Conservation (phyloP, 2,113 vertebrate species). For the Pseudonaja textilis region DNA sequence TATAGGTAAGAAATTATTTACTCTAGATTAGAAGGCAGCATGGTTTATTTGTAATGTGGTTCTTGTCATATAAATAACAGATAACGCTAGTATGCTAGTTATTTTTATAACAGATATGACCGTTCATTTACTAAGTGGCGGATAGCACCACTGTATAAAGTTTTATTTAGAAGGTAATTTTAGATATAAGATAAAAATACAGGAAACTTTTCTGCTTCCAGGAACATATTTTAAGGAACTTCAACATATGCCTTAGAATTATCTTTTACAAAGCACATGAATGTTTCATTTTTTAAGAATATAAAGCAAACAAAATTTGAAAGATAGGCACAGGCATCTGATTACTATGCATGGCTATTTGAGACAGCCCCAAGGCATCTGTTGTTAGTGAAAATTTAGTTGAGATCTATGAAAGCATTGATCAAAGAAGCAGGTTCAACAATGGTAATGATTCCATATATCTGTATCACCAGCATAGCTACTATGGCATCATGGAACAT, state of each 20-base stretch:
- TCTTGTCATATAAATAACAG: slow-evolving; percentile 20
- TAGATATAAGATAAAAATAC: background rate
- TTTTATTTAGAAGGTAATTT: background rate
- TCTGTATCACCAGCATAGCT: background rate
- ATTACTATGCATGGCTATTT: background rate
- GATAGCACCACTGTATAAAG: background rate
- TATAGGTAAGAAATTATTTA: slow-evolving; percentile 52
- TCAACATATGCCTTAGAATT: background rate
- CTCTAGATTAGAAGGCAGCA: slow-evolving; percentile 30
- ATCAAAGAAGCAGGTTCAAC: background rate
- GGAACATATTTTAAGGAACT: background rate
- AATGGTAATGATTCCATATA: background rate
- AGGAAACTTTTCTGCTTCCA: background rate
- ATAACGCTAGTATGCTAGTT: slow-evolving; percentile 47
- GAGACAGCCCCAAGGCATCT: background rate
- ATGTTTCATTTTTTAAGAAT: background rate
- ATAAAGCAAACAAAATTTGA: background rate
- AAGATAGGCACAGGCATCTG: background rate
- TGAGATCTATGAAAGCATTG: background rate
- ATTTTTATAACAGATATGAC: slow-evolving; percentile 31
- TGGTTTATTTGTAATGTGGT: slow-evolving; percentile 58
- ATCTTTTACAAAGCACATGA: background rate
- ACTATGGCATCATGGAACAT: background rate
- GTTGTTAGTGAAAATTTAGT: background rate
- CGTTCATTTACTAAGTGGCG: slow-evolving; percentile 26